Base-by-base conservation (phyloP, 2,797 vertebrate species). In the Strix occidentalis region DNA sequence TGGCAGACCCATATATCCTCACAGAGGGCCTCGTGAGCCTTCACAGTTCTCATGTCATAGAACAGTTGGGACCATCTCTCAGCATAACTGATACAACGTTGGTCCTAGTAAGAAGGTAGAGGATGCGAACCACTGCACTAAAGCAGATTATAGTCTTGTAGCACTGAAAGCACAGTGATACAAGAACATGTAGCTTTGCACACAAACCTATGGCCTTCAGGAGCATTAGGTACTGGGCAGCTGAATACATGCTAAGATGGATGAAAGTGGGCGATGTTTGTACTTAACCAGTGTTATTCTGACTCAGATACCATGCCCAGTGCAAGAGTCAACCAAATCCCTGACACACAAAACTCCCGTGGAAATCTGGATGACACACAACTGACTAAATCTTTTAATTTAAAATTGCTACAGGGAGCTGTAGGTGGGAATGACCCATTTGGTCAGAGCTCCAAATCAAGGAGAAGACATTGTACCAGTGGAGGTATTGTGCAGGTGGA, bases 211-310 rank as follows among this genome's bases (percentile, higher is more conserved):
- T 16, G 43, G 37, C 35, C 51, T 84, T 65, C 31, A 53, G 35
- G 11, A 91, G 31, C 4, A 1, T 31, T 58, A 53, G 16, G 20
- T 66, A n/a, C 29, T 74, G 64, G 7, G 5, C 24, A 77, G 46
- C 1, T 84, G 48, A 90, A 74, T 15, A 41, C 8, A 16, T 11
- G 11, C 11, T 31, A 53, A 48, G 35, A 68, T 0, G 0, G 48
- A 72, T 15, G 6, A 41, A 72, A 31, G 16, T 41, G 9, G 37
- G 21, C 77, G 56, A n/a, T 33, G 37, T 41, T 66, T 35, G 18
- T 53, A 61, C 5, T 84, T 78, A 61, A 43, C 10, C 28, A 68
- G 25, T 12, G 3, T 70, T 93, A 43, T 17, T 87, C 63, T 63
- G 26, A 13, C 31, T 87, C 46, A 53, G 17, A 63, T 13, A 76